Base-by-base conservation (phyloP, 2,888 invertebrate species). In the Acanthosoma haemorrhoidale region DNA sequence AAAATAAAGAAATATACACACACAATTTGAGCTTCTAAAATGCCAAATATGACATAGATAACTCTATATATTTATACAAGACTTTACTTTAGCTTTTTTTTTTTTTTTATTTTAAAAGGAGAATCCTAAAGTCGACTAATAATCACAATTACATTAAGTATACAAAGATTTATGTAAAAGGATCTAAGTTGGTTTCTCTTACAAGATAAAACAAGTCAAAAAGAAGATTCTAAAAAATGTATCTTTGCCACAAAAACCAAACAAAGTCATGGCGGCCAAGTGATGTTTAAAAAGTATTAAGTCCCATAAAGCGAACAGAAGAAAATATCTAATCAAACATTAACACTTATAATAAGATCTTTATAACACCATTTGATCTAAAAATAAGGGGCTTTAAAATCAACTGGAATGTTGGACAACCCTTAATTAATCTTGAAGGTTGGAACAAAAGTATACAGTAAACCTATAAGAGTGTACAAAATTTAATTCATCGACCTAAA, bases 141-240 rank as follows among this genome's bases (percentile, higher is more conserved):
- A 64, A 64, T 64, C 64, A 64, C 64, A 64, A 64, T 64, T 64
- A 64, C 64, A 64, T 29, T 38, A 41, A 64, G 29, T 64, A 64
- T 38, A 64, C 31, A 64, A 64, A 29, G 25, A 38, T 16, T 18
- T 36, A 61, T 3, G 5, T 41, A 61, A 18, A 6, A 51, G 25
- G 51, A 51, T 51, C 51, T 51, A 51, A 11, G 36, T 18, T 64
- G 39, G 41, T 39, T 6, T 31, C 15, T 38, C n/a, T 39, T 15
- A 64, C 15, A 64, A 11, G 16, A 34, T 21, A 60, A 60, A 31
- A 13, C 15, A 15, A 51, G 11, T 16, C 6, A 18, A 16, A 5
- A 38, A 61, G 41, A n/a, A 34, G 34, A 18, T 18, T 18, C 16
- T 18, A 21, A 61, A 61, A 36, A 61, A 21, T 15, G 21, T 18